Conservation (phyloP, 2,888 invertebrate species). For the Heliconius erato region DNA sequence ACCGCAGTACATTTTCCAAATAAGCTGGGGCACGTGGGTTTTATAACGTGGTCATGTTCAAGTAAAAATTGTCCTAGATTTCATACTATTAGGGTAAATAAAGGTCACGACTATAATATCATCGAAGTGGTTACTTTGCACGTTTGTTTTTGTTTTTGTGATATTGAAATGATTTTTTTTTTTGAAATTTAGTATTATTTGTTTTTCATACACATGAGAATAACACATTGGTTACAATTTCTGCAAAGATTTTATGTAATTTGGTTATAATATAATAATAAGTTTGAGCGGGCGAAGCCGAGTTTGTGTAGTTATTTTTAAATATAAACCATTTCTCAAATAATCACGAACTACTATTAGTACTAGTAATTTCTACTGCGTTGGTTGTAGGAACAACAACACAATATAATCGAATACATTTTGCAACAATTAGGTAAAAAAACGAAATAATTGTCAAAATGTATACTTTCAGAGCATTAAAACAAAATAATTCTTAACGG, state of each 20-base stretch:
- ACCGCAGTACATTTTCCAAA: background rate
- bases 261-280: too few species aligned
- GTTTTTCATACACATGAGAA: too few species aligned
- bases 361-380: too few species aligned
- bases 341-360: too few species aligned
- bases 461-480: background rate
- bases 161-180: too few species aligned
- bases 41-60: slow-evolving; percentile 4
- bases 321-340: too few species aligned
- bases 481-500: slow-evolving; percentile 5
- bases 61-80: background rate
- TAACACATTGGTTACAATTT: too few species aligned
- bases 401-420: background rate
- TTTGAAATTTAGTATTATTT: too few species aligned
- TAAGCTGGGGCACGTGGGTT: background rate
- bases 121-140: background rate
- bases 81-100: background rate
- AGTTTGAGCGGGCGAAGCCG: too few species aligned
- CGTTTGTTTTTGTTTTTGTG: background rate
- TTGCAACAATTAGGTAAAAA: background rate
- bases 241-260: too few species aligned
- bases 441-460: background rate
- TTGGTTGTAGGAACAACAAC: background rate
- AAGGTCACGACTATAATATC: too few species aligned
- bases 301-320: too few species aligned